A percentile compares a stretch with the other conserved stretches of the same genome.
These are phyloP conservation scores for Himalopsyche phryganea DNA, from an alignment of 1,140 invertebrate species.

Conservation along the genomic window DNA sequence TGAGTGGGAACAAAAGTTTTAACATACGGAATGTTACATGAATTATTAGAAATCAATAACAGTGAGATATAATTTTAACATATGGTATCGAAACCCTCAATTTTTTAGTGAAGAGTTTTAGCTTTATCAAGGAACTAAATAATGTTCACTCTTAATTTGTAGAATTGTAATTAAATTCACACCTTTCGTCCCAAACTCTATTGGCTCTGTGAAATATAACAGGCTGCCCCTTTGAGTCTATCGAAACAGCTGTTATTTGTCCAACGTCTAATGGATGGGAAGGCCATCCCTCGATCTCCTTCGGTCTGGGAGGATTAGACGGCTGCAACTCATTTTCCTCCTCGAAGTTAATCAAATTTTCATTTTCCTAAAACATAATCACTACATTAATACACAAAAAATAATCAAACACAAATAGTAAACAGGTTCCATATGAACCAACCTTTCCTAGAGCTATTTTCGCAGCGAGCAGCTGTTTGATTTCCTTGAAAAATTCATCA, in stretches of 20 bases:
- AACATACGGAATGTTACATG: too few relatives aligned
- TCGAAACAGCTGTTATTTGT: slow-evolving; percentile 80
- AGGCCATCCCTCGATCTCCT: slow-evolving; percentile 68
- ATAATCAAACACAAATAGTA: neutral
- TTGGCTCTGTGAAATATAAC: slow-evolving; percentile 86
- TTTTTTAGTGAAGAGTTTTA: too few relatives aligned
- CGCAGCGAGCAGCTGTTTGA: slow-evolving; percentile 36
- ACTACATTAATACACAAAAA: neutral
- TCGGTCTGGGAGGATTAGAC: slow-evolving; percentile 43
- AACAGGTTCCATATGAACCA: slow-evolving; percentile 5
- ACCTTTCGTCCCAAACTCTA: slow-evolving; percentile 78
- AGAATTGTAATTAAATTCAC: too few relatives aligned
- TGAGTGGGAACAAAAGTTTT: too few relatives aligned
- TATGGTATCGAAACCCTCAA: too few relatives aligned
- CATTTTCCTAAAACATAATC: slow-evolving; percentile 25
- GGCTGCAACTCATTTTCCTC: slow-evolving; percentile 21
- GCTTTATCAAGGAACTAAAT: too few relatives aligned
- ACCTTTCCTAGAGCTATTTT: slow-evolving; percentile 27
- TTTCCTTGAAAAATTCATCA: slow-evolving; percentile 37
- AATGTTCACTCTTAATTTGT: too few relatives aligned
- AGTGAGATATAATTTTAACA: too few relatives aligned
- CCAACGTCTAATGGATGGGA: slow-evolving; percentile 66
- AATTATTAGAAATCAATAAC: too few relatives aligned
- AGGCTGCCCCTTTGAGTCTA: slow-evolving; percentile 75
- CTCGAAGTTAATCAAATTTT: slow-evolving; percentile 13